These are phyloP conservation scores for Nomada flava DNA, from an alignment of 2,888 invertebrate genomes.

Conservation along the genomic window DNA sequence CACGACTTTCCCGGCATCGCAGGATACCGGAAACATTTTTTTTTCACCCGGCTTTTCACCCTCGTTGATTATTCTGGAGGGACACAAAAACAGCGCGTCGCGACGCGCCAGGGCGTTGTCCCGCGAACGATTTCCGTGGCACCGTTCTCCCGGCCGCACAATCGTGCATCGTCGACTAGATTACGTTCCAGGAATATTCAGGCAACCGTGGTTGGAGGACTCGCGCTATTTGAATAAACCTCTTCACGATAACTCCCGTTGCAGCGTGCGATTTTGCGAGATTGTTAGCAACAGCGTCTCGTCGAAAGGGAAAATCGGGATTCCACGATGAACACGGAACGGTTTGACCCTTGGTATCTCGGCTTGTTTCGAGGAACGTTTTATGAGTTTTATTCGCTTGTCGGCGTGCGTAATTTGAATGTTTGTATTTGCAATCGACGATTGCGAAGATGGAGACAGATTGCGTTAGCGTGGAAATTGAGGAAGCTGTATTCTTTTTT, in stretches of 20 bases:
- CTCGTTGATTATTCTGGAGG: conserved; percentile 26
- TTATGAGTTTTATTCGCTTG: not conserved
- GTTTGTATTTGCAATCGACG: too few relatives aligned
- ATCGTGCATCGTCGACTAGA: conserved; percentile 61
- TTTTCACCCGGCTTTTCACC: conserved; percentile 17
- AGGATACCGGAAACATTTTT: conserved; percentile 18
- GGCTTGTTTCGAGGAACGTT: not conserved
- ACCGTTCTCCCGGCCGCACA: conserved; percentile 40
- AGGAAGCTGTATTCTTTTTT: too few relatives aligned
- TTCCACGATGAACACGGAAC: conserved; percentile 9
- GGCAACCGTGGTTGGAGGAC: conserved; percentile 47
- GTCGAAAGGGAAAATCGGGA: conserved; percentile 24
- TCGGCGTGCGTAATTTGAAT: too few relatives aligned
- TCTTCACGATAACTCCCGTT: conserved; percentile 50
- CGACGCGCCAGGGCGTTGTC: conserved; percentile 51
- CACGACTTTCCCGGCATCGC: conserved; percentile 2
- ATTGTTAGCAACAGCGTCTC: conserved; percentile 44
- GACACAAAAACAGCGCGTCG: conserved; percentile 31
- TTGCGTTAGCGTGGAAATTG: not conserved
- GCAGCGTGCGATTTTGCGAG: conserved; percentile 24
- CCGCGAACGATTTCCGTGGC: conserved; percentile 57
- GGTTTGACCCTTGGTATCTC: not conserved
- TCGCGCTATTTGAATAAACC: conserved; percentile 61
- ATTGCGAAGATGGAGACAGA: not conserved
- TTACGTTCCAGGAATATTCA: conserved; percentile 64